Conservation (phyloP, 2,888 invertebrate genomes). For the Dione vanillae region DNA sequence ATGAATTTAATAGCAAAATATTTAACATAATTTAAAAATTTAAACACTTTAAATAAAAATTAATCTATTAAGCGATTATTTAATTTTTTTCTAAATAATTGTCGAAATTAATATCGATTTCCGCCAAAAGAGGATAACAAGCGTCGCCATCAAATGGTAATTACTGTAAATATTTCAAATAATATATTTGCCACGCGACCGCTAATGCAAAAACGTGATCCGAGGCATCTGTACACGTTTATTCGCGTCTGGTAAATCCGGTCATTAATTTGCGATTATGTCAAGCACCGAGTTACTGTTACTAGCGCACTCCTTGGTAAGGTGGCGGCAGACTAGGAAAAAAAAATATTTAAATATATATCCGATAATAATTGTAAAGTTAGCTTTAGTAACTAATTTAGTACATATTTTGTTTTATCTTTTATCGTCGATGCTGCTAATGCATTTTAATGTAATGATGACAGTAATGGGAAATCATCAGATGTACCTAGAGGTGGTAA, state of each 20-base stretch:
- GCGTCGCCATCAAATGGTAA: constrained; percentile 6
- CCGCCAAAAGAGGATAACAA: constrained; percentile 7
- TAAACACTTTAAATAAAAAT: too few species aligned
- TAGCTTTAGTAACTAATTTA: too few species aligned
- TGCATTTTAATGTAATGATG: too few species aligned
- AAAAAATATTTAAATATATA: too few species aligned
- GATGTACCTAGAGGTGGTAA: too few species aligned
- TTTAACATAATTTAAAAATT: too few species aligned
- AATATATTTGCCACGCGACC: constrained; percentile 22
- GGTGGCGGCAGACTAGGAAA: constrained; percentile 26
- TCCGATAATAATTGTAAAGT: too few species aligned
- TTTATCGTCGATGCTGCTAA: too few species aligned
- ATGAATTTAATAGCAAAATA: too few species aligned
- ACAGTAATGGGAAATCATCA: too few species aligned
- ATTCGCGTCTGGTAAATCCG: constrained; percentile 49
- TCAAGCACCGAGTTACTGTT: constrained; percentile 47
- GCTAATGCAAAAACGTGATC: constrained; percentile 16
- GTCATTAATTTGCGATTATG: constrained; percentile 75
- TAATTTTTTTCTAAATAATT: background rate
- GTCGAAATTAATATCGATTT: background rate
- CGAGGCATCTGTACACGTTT: constrained; percentile 43
- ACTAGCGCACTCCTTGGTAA: constrained; percentile 32
- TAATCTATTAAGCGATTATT: too few species aligned
- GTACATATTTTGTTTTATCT: too few species aligned
- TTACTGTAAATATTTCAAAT: background rate